Conservation (phyloP, 2,113 vertebrate species). For the Calyptommatus sinebrachiatus region DNA sequence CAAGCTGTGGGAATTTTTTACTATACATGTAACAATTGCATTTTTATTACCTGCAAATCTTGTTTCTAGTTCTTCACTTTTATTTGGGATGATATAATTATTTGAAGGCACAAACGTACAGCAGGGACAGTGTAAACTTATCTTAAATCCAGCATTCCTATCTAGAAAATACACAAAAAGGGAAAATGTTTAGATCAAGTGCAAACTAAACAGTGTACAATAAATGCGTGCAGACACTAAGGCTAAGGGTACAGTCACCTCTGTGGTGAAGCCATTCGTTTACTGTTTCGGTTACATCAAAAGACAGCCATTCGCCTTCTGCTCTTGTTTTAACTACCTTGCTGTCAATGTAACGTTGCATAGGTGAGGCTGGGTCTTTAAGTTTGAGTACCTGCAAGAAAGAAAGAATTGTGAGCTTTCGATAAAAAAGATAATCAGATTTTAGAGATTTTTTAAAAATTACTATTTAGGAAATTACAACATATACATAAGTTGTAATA, state of each 20-base stretch:
- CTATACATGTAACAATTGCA: conserved; percentile 3
- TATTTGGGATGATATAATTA: conserved; percentile 97
- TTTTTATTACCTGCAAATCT: conserved; percentile 90
- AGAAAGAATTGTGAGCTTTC: conserved; percentile 28
- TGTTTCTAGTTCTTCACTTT: conserved; percentile 94
- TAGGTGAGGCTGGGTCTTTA: conserved; percentile 86
- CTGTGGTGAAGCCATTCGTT: conserved; percentile 93
- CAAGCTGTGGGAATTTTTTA: not conserved
- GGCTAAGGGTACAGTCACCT: conserved; percentile 74
- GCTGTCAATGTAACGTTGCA: conserved; percentile 95
- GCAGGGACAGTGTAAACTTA: conserved; percentile 96
- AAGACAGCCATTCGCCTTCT: conserved; percentile 92
- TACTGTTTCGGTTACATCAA: conserved; percentile 93
- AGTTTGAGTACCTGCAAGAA: conserved; percentile 85
- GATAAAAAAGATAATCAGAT: not conserved
- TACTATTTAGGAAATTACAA: no score
- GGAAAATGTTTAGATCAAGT: conserved; percentile 32
- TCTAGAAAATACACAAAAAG: conserved; percentile 78
- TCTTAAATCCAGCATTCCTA: conserved; percentile 93
- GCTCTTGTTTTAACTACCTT: conserved; percentile 90
- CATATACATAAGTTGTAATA: no score
- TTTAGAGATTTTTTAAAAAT: not conserved
- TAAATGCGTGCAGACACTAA: conserved; percentile 14
- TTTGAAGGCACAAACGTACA: conserved; percentile 94
- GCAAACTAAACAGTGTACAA: conserved; percentile 12